These are phyloP conservation scores for Acrocephalus arundinaceus DNA, from an alignment of 2,113 vertebrate genomes.

Conservation along the genomic window DNA sequence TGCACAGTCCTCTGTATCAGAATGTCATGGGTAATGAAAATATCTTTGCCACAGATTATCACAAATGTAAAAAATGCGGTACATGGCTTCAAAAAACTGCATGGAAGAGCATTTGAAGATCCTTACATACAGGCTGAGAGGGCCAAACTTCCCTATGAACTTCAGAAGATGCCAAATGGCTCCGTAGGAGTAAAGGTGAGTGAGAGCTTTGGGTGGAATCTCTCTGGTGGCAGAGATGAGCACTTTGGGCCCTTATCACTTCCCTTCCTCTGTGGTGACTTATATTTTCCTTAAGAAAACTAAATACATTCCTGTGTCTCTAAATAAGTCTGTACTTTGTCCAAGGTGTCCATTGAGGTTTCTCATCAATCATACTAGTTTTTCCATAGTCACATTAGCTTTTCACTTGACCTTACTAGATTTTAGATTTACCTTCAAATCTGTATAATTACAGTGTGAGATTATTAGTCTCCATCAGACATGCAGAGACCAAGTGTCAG, in stretches of 20 bases:
- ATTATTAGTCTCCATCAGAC: background rate
- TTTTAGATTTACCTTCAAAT: background rate
- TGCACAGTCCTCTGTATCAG: background rate
- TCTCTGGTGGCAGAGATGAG: background rate
- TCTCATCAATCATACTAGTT: background rate
- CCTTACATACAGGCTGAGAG: slow-evolving; percentile 87
- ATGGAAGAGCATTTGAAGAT: slow-evolving; percentile 90
- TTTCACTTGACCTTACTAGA: background rate
- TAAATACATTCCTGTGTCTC: background rate
- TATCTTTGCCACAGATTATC: slow-evolving; percentile 78
- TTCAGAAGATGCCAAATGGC: slow-evolving; percentile 90
- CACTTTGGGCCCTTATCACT: background rate
- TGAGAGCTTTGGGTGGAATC: background rate
- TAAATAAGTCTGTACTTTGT: background rate
- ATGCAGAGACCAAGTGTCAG: background rate
- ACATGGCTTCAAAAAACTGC: slow-evolving; percentile 94
- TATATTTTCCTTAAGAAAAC: background rate
- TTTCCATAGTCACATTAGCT: background rate
- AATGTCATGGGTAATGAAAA: background rate
- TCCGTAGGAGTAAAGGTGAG: slow-evolving; percentile 89
- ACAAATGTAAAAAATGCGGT: slow-evolving; percentile 94
- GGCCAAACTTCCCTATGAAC: slow-evolving; percentile 86
- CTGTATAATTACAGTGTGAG: background rate
- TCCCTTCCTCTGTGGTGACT: background rate
- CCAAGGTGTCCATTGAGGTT: background rate